These are phyloP conservation scores for Esox niger DNA, from an alignment of 2,113 vertebrate genomes.

Conservation along the genomic window DNA sequence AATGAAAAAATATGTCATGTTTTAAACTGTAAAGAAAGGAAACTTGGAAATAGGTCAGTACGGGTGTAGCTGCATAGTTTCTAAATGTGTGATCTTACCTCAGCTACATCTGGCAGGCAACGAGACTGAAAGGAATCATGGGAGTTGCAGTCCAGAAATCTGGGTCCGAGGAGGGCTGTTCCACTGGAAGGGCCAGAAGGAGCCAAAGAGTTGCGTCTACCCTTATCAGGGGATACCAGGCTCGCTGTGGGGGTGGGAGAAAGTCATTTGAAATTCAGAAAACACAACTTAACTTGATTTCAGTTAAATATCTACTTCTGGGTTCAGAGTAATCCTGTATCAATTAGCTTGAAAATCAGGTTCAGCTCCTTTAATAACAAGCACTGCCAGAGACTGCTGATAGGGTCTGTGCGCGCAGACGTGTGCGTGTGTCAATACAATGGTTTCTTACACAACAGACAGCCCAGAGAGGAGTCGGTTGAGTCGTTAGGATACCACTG, in stretches of 20 bases:
- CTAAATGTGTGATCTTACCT: conserved; percentile 68
- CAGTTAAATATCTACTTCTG: too few species aligned
- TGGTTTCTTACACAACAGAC: conserved; percentile 93
- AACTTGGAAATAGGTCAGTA: too few species aligned
- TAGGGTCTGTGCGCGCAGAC: too few species aligned
- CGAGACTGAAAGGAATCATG: conserved; percentile 94
- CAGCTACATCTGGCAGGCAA: conserved; percentile 88
- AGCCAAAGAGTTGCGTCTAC: conserved; percentile 81
- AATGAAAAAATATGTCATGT: too few species aligned
- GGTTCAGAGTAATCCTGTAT: too few species aligned
- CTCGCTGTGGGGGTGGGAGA: conserved; percentile 76
- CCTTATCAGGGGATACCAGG: conserved; percentile 94
- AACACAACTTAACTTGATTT: background rate
- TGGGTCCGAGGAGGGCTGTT: conserved; percentile 88
- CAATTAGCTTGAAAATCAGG: too few species aligned
- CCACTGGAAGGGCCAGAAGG: conserved; percentile 80
- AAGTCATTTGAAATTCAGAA: background rate
- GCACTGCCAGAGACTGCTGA: too few species aligned
- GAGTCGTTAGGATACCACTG: conserved; percentile 98
- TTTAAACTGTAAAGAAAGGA: too few species aligned
- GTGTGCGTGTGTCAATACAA: background rate
- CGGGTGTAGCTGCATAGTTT: too few species aligned
- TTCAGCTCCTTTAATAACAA: too few species aligned
- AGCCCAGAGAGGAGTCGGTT: conserved; percentile 91
- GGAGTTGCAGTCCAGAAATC: conserved; percentile 93